phyloP scores from a whole-genome alignment of 1,140 invertebrate genomes.

The Drosophila sechellia region DNA sequence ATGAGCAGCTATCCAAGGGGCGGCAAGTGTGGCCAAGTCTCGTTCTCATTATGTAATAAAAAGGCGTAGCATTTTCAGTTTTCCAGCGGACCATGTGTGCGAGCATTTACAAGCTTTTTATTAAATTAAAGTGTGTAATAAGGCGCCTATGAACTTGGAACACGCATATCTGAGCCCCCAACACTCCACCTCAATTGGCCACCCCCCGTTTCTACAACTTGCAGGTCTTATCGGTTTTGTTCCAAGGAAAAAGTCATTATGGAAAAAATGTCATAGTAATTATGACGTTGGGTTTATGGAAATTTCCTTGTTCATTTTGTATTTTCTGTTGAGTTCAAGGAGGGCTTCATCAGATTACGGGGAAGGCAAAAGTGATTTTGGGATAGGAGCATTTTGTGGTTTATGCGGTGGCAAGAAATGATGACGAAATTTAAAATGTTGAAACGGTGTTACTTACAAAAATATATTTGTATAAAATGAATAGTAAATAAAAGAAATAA shows the following conservation, averaged over 20 bases:
- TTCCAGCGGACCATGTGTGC: conserved; percentile 54
- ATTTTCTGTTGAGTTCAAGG: conserved; percentile 36
- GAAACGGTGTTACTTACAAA: no score
- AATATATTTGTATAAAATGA: background rate
- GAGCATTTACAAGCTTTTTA: conserved; percentile 80
- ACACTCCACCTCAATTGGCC: conserved; percentile 22
- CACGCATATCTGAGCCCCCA: conserved; percentile 50
- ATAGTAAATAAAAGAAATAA: no score
- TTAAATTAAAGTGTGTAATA: conserved; percentile 82
- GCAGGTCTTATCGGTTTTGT: conserved; percentile 27
- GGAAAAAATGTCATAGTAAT: conserved; percentile 71
- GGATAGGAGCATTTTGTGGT: background rate
- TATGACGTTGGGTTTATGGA: conserved; percentile 76
- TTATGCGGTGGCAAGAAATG: background rate
- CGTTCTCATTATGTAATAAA: conserved; percentile 76
- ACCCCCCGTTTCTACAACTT: background rate
- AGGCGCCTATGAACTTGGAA: conserved; percentile 68
- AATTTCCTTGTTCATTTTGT: conserved; percentile 44
- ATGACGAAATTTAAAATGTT: no score
- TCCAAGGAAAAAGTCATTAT: conserved; percentile 43
- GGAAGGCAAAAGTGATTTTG: conserved; percentile 11
- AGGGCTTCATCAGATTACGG: conserved; percentile 31
- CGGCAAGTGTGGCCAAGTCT: conserved; percentile 41
- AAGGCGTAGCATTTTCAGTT: conserved; percentile 65
- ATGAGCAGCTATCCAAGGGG: conserved; percentile 48